phyloP scores from a whole-genome alignment of 2,888 invertebrate genomes.

The Campoplex nolae region DNA sequence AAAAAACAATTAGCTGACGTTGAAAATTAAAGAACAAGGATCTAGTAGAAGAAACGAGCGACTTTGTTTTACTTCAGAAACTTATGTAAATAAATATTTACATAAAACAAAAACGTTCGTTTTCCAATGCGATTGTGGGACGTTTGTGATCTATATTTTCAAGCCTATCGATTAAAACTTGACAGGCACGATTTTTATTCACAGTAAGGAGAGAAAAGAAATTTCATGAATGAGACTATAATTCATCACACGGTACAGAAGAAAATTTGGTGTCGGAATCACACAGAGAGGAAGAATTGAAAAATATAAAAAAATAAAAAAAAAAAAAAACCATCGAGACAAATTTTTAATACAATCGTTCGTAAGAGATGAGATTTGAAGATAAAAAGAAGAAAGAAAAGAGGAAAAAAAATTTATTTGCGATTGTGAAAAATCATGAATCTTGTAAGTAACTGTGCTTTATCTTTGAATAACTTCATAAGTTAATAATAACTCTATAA shows the following conservation, averaged over 20 bases:
- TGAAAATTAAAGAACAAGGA: constrained; percentile 31
- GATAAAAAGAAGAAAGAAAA: constrained; percentile 21
- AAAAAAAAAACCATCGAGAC: constrained; percentile 45
- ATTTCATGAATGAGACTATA: constrained; percentile 9
- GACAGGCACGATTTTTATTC: constrained; percentile 22
- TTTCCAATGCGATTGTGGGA: not conserved
- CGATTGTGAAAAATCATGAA: constrained; percentile 65
- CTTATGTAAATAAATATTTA: constrained; percentile 63
- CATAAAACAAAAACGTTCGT: constrained; percentile 33
- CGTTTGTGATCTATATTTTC: constrained; percentile 41
- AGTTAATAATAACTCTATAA: constrained; percentile 52
- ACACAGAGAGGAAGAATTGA: constrained; percentile 20
- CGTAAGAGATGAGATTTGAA: constrained; percentile 45
- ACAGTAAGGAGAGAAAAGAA: not conserved
- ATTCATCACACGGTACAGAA: constrained; percentile 31
- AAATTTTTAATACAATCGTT: constrained; percentile 65
- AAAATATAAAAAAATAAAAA: constrained; percentile 32
- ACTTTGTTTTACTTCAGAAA: not conserved
- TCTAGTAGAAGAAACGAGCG: not conserved
- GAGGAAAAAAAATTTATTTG: constrained; percentile 55
- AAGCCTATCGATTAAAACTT: constrained; percentile 21
- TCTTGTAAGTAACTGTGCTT: constrained; percentile 80
- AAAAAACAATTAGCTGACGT: not conserved
- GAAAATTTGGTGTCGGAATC: constrained; percentile 40
- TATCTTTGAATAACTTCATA: constrained; percentile 71